Evolutionary conservation across 1,140 invertebrate genomes (phyloP), one percentile per base, ranked within the genome.

Genomic region (Dolichoris vasculosae): DNA sequence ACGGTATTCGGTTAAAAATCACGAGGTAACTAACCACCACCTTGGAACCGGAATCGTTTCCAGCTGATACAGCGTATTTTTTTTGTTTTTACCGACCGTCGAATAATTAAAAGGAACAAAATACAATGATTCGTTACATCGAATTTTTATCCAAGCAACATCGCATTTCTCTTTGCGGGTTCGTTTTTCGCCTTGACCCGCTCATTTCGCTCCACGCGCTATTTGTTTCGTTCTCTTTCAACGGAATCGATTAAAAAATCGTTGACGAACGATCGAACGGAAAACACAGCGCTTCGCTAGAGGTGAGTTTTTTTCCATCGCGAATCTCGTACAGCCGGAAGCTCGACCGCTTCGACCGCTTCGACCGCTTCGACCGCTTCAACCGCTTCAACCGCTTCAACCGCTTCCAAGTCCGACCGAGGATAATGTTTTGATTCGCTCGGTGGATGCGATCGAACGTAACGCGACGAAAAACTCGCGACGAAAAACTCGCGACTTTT

Each of bases 341-440:
- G 48, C 48, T 64, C 46, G 30, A 30, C 63, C 48, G 48, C 32
- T 77, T 30, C 75, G 48, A n/a, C n/a, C n/a, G n/a, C n/a, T n/a
- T n/a, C n/a, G n/a, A n/a, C n/a, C n/a, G n/a, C n/a, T n/a, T n/a
- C n/a, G n/a, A n/a, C n/a, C n/a, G n/a, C n/a, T n/a, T n/a, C n/a
- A n/a, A n/a, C n/a, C n/a, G n/a, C n/a, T n/a, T n/a, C n/a, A n/a
- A n/a, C n/a, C n/a, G n/a, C n/a, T n/a, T n/a, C n/a, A n/a, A n/a
- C n/a, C n/a, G n/a, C n/a, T n/a, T n/a, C n/a, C n/a, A n/a, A n/a
- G n/a, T 63, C 77, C 30, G 55, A 63, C 55, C 77, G n/a, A 55
- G 30, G 38, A 20, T 26, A 23, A 71, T 35, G 64, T 51, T 81
- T 81, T 69, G 79, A 81, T 81, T 69, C 64, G n/a, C n/a, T 81